Base-by-base conservation (phyloP, 2,797 vertebrate genomes). In the Microctenopoma steveboyesi region DNA sequence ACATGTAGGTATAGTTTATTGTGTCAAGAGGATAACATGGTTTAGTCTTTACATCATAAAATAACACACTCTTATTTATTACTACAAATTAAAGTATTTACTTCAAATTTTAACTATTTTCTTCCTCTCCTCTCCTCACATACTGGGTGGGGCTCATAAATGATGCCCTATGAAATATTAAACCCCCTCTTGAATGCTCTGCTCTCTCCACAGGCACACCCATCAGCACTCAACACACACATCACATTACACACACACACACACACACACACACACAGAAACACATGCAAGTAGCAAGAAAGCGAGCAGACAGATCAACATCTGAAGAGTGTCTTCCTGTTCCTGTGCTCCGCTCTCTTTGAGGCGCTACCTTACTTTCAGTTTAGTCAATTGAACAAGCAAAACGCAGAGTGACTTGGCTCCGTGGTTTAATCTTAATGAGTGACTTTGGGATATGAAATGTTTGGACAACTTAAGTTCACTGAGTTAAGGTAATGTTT, bases 141-240 rank as follows among this genome's bases (percentile, higher is more conserved):
- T 45, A 30, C 49, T 37, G 54, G 71, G 49, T 79, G 37, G 57
- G 74, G 53, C 72, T 72, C 56, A 75, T 81, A 33, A 86, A 88
- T 76, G 79, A 79, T 54, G 74, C 78, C 62, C 70, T 46, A 88
- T 92, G 74, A 91, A 91, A 83, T 90, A 91, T 91, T 90, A 80
- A 87, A 85, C 27, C 1, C 69, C 66, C 69, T 69, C 77, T 60
- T 69, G 46, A 78, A 86, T 61, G 22, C 64, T 72, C 42, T 54
- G 72, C 62, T 78, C 71, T 79, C 84, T 68, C 82, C 83, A 74
- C 84, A 67, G 77, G 83, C 76, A 69, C 68, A 49, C 53, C 53
- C 76, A 51, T 48, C 3, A 3, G 28, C 64, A n/a, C 60, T 35
- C 18, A 45, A 14, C 57, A 40, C 72, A 56, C 45, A 53, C 46